A percentile compares a stretch with the other conserved stretches of the same genome.
Conservation (phyloP, 2,113 vertebrate species). For the Vicugna pacos region DNA sequence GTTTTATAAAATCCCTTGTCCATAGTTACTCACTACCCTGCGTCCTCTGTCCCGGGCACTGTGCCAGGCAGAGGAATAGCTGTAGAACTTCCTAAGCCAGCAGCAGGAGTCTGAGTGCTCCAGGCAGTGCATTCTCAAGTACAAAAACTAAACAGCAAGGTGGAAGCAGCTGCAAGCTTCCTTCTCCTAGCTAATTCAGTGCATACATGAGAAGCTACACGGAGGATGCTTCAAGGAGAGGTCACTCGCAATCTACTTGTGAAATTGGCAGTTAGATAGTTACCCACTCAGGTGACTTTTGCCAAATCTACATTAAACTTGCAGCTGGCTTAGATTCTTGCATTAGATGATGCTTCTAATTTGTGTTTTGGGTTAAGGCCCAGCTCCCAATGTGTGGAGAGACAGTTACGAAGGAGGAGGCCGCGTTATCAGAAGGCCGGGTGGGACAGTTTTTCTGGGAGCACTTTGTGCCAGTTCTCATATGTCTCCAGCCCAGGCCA, state of each 20-base stretch:
- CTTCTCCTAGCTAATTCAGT: background rate
- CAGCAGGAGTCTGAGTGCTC: background rate
- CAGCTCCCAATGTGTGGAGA: background rate
- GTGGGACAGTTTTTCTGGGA: constrained; percentile 44
- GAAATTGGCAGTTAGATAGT: background rate
- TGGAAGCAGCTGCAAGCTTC: background rate
- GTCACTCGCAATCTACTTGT: background rate
- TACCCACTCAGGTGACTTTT: constrained; percentile 20
- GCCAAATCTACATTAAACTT: constrained; percentile 18
- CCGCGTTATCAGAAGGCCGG: constrained; percentile 62
- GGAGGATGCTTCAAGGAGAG: background rate
- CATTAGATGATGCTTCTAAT: constrained; percentile 41
- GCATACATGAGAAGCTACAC: background rate
- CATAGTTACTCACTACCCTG: background rate
- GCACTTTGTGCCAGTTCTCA: constrained; percentile 53
- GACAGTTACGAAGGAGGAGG: background rate
- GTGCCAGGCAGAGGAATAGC: too few relatives aligned
- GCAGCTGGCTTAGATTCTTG: constrained; percentile 49
- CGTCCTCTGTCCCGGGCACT: background rate
- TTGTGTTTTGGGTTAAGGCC: constrained; percentile 46
- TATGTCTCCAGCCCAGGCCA: constrained; percentile 68
- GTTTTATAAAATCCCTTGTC: background rate
- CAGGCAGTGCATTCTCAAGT: background rate
- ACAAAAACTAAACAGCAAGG: background rate
- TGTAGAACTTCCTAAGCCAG: background rate